Base-by-base conservation (phyloP, 2,888 invertebrate genomes). In the Diarsia brunnea region DNA sequence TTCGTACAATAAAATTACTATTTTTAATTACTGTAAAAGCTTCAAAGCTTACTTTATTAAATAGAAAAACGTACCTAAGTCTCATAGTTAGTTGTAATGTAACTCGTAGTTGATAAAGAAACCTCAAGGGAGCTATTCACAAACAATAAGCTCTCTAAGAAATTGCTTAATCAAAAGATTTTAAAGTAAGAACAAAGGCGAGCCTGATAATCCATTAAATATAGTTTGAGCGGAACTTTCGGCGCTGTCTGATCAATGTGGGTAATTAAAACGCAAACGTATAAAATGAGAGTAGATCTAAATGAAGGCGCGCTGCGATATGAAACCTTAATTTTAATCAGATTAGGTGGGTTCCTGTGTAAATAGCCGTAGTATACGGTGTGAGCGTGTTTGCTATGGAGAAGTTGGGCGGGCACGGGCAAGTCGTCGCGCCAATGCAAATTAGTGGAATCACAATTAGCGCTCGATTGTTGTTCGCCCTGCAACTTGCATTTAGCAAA, bases 361-460 rank as follows among this genome's bases (percentile, higher is more conserved):
- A 76, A 65, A 64, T 78, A 73, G 38, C 45, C 49, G 47, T 76
- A 63, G 73, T 58, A 66, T n/a, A 51, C 58, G 69, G 66, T 83
- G 63, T 71, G 71, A 80, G 74, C 78, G 70, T 83, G 78, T 77
- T 73, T 85, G 78, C 81, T 88, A 81, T 87, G 88, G 79, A 87
- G 86, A 89, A 89, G 85, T 89, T 84, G 84, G 78, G 82, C 84
- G 86, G 86, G 89, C 86, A 85, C 84, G 85, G 85, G 89, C 87
- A 90, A 91, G 90, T 90, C 87, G 89, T 87, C 84, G 90, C 89
- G 88, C 91, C 91, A 91, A 95, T 95, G 94, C 93, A 94, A 95
- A 95, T 95, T 95, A 94, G 93, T 91, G 90, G 94, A 95, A 95
- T 95, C 92, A 93, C 95, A 95, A 95, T 95, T 95, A 94, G 94